phyloP scores from a whole-genome alignment of 2,797 vertebrate species.

The Zalophus californianus region DNA sequence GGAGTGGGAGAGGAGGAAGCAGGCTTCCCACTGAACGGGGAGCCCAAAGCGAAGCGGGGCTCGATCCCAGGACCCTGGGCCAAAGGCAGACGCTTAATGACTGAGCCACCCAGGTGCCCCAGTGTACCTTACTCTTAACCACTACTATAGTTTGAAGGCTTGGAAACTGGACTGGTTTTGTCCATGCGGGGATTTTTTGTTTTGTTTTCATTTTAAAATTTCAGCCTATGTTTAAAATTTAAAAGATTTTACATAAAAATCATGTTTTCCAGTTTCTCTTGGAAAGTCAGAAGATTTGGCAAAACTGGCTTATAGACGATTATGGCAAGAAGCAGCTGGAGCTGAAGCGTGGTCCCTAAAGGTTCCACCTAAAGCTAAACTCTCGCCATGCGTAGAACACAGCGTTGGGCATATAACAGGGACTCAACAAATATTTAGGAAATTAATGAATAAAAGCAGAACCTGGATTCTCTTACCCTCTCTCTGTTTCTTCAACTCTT shows the following conservation, averaged over 20 bases:
- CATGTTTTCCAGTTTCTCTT: slow-evolving; percentile 14
- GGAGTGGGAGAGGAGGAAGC: no score
- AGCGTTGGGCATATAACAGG: not conserved
- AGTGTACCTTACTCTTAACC: not conserved
- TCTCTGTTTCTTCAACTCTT: not conserved
- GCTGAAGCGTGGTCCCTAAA: not conserved
- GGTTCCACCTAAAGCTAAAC: not conserved
- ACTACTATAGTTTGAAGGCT: not conserved
- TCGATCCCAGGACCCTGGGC: no score
- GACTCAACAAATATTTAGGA: not conserved
- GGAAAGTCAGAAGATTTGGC: slow-evolving; percentile 2
- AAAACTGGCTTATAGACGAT: not conserved
- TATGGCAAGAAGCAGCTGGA: not conserved
- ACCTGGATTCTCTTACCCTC: not conserved
- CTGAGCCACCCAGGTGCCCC: not conserved
- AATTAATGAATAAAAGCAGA: not conserved
- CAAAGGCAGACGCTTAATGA: no score
- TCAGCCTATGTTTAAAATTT: not conserved
- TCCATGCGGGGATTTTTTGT: not conserved
- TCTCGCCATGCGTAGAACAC: not conserved
- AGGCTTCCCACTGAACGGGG: no score
- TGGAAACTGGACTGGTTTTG: not conserved
- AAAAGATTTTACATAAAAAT: slow-evolving; percentile 30
- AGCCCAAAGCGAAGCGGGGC: no score
- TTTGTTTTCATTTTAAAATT: slow-evolving; percentile 40